phyloP scores from a whole-genome alignment of 2,797 vertebrate species.

The Decapterus maruadsi region DNA sequence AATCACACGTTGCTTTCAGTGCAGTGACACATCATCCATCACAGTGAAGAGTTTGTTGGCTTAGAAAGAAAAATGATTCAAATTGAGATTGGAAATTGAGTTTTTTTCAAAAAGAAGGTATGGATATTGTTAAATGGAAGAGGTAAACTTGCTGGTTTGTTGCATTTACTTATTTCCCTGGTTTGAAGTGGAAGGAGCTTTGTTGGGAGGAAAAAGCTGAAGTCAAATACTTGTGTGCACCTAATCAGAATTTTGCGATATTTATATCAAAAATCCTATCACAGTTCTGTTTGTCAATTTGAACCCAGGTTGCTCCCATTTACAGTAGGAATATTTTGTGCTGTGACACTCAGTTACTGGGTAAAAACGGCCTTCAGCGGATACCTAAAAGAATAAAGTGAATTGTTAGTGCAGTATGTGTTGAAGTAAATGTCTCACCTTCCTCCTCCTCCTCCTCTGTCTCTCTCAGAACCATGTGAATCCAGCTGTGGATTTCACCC shows the following conservation, averaged over 20 bases:
- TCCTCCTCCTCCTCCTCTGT: conserved; percentile 43
- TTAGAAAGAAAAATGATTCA: background rate
- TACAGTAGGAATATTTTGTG: background rate
- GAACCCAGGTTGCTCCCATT: background rate
- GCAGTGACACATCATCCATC: background rate
- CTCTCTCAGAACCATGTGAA: conserved; percentile 95
- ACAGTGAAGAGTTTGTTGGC: background rate
- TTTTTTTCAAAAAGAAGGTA: background rate
- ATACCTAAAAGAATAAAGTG: conserved; percentile 21
- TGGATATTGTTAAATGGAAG: background rate
- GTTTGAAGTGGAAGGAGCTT: background rate
- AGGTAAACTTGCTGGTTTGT: background rate
- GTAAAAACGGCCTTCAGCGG: background rate
- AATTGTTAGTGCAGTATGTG: background rate
- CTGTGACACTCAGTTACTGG: background rate
- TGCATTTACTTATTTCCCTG: background rate
- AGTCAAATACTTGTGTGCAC: background rate
- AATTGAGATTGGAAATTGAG: background rate
- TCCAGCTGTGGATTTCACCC: conserved; percentile 98
- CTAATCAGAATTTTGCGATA: background rate
- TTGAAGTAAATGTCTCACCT: conserved; percentile 15
- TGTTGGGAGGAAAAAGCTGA: background rate
- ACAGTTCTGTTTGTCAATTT: background rate
- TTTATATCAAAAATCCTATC: background rate
- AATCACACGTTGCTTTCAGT: background rate